A percentile compares a stretch with the other conserved stretches of the same genome.
Conservation (phyloP, 2,888 invertebrate genomes). For the Chrysolina haemoptera region DNA sequence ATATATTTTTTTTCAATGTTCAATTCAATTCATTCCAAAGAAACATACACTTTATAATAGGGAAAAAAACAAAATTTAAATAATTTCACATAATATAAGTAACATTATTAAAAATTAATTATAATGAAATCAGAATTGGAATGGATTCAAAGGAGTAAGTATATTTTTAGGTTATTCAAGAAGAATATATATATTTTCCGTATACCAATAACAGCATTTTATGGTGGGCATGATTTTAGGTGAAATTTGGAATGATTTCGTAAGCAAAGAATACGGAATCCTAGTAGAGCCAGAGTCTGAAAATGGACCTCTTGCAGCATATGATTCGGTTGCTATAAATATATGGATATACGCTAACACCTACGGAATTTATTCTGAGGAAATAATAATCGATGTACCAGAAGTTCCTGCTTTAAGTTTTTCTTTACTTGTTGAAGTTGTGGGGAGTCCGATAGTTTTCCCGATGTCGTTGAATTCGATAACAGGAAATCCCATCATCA, state of each 20-base stretch:
- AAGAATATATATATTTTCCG: too few species aligned
- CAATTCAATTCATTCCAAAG: too few species aligned
- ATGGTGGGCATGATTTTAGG: constrained; percentile 39
- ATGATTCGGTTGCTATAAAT: constrained; percentile 60
- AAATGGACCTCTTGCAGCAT: constrained; percentile 56
- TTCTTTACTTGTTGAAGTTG: constrained; percentile 64
- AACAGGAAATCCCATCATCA: constrained; percentile 59
- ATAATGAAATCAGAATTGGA: too few species aligned
- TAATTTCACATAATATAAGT: too few species aligned
- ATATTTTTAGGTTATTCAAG: too few species aligned
- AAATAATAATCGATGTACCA: constrained; percentile 66
- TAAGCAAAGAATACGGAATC: constrained; percentile 62
- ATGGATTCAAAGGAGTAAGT: too few species aligned
- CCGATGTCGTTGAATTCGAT: constrained; percentile 64
- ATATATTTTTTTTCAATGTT: too few species aligned
- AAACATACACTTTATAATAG: too few species aligned
- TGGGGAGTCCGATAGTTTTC: constrained; percentile 66
- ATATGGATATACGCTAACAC: constrained; percentile 69
- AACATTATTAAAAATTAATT: too few species aligned
- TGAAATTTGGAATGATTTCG: constrained; percentile 60
- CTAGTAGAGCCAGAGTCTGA: constrained; percentile 60
- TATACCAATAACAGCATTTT: too few species aligned
- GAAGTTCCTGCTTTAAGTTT: constrained; percentile 65
- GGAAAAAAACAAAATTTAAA: too few species aligned
- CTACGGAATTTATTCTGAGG: constrained; percentile 70